phyloP scores from a whole-genome alignment of 2,888 invertebrate genomes.

The Globia sparganii region DNA sequence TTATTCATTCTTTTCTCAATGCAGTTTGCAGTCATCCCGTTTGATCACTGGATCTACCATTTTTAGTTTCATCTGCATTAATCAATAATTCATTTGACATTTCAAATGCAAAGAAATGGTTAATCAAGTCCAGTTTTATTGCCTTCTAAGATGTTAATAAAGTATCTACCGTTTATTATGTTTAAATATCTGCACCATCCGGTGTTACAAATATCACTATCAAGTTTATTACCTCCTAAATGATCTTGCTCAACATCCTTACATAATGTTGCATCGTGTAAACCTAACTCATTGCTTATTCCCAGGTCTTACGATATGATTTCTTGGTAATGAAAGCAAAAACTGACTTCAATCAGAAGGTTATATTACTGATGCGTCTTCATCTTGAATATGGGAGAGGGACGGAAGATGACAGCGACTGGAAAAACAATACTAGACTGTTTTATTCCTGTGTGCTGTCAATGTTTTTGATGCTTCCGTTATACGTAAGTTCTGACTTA shows the following conservation, averaged over 20 bases:
- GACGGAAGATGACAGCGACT: neutral
- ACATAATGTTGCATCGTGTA: slow-evolving; percentile 10
- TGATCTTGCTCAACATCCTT: slow-evolving; percentile 21
- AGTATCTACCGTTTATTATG: neutral
- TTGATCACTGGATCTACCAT: neutral
- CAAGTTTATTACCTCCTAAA: slow-evolving; percentile 18
- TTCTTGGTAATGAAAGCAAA: slow-evolving; percentile 44
- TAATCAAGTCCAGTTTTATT: neutral
- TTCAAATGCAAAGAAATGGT: neutral
- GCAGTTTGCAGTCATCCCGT: neutral
- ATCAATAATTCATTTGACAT: neutral
- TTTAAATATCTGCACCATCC: neutral
- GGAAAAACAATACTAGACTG: neutral
- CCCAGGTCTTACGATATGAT: slow-evolving; percentile 13
- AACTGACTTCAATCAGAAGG: slow-evolving; percentile 5
- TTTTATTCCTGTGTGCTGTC: neutral
- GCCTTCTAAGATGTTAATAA: neutral
- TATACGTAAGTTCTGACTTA: no score
- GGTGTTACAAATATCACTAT: slow-evolving; percentile 1
- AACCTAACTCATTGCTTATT: slow-evolving; percentile 5
- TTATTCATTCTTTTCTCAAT: neutral
- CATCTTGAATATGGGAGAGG: neutral
- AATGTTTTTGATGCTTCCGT: no score
- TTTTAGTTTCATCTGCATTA: neutral
- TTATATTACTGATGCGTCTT: neutral